Conservation (phyloP, 2,888 invertebrate species). For the Thera britannica region DNA sequence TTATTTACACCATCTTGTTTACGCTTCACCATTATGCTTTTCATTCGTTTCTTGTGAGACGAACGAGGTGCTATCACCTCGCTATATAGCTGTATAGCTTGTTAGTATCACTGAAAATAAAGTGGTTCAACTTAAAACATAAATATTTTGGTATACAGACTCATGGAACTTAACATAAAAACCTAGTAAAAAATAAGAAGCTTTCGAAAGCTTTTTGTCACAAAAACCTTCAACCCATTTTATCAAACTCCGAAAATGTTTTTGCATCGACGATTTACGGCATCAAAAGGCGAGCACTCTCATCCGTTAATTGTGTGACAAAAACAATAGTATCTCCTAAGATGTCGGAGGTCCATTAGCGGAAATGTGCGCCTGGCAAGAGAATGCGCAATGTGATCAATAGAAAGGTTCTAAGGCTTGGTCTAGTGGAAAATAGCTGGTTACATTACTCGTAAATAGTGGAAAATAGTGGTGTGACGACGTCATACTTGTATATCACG, state of each 20-base stretch:
- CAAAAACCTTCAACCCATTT: not conserved
- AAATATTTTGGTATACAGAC: too few species aligned
- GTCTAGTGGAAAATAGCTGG: slow-evolving; percentile 9
- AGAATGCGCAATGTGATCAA: slow-evolving; percentile 64
- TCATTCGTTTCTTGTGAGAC: not conserved
- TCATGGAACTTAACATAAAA: not conserved
- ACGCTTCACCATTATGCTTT: slow-evolving; percentile 7
- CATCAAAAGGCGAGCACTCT: slow-evolving; percentile 50
- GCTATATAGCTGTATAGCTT: not conserved
- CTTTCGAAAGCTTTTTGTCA: not conserved
- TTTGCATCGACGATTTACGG: slow-evolving; percentile 47
- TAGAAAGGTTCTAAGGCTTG: slow-evolving; percentile 50
- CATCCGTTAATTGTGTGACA: slow-evolving; percentile 62
- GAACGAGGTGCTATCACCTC: not conserved
- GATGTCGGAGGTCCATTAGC: slow-evolving; percentile 73
- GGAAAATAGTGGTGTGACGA: not conserved
- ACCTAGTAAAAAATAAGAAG: not conserved
- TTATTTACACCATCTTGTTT: slow-evolving; percentile 25
- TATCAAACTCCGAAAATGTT: not conserved
- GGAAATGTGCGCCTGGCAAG: slow-evolving; percentile 76
- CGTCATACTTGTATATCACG: slow-evolving; percentile 1
- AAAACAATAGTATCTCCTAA: slow-evolving; percentile 70
- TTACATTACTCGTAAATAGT: not conserved
- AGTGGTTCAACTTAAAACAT: not conserved
- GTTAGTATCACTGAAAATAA: not conserved